Percentiles rank a stretch among this genome's conserved stretches.
Evolutionary conservation across 2,888 invertebrate genomes (phyloP).

Genomic region (Copidosoma aretas): DNA sequence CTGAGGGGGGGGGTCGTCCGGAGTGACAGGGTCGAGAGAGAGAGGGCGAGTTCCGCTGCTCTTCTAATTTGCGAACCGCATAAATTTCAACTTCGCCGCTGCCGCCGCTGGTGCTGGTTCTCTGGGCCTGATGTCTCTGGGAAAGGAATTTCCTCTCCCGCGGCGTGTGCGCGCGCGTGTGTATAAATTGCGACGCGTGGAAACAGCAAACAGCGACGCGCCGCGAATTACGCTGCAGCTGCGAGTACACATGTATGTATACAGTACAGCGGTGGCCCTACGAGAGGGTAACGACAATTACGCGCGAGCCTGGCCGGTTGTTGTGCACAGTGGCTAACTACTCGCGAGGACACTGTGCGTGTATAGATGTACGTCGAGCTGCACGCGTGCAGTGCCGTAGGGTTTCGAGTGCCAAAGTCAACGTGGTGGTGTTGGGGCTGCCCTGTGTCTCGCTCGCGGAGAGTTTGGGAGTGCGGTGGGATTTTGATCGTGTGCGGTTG

Average conservation of each 20-base stretch:
- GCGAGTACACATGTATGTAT: neutral
- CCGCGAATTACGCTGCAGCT: conserved; percentile 18
- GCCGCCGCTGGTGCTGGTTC: neutral
- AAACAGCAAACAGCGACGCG: no score
- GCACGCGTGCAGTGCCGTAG: no score
- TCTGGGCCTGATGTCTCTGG: neutral
- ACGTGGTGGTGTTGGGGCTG: no score
- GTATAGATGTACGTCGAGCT: no score
- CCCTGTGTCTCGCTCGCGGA: no score
- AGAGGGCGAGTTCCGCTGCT: conserved; percentile 1
- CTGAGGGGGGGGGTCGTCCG: conserved; percentile 8
- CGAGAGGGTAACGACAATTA: neutral
- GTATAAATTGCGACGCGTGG: no score
- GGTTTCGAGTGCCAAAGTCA: no score
- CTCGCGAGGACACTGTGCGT: no score
- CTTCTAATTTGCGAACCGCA: conserved; percentile 29
- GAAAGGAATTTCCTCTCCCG: conserved; percentile 8
- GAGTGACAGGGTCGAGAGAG: neutral
- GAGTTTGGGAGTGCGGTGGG: no score
- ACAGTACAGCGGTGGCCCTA: no score
- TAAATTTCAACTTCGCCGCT: conserved; percentile 18
- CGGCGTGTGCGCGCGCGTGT: no score
- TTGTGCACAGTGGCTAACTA: neutral
- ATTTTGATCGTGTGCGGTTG: no score
- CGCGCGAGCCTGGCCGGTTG: neutral